Base-by-base conservation (phyloP, 2,113 vertebrate genomes). In the crab-eating macaque (Macaca fascicularis) region DNA sequence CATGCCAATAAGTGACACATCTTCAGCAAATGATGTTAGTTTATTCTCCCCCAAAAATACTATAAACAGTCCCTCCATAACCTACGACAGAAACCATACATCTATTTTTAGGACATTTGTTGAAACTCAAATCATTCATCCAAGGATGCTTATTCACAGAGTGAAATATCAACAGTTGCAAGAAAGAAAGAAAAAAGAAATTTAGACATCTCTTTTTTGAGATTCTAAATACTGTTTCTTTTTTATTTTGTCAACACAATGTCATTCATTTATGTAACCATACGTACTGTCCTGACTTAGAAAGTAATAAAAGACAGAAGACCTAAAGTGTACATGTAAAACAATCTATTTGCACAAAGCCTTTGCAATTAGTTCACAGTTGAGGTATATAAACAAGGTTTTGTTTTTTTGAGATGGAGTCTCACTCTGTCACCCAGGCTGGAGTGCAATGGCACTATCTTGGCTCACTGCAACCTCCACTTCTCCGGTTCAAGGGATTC, bases 211-310 rank as follows among this genome's bases (percentile, higher is more conserved):
- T 93, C 27, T 48, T 52, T 19, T 61, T 30, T 5, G 1, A 75
- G 82, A 32, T 32, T 89, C 75, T 50, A 3, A 43, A 43, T 3
- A 22, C 80, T 1, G 1, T 38, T 67, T 38, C 57, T 78, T 25
- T 11, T 9, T 32, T 27, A 0, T 25, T 50, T 80, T 25, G 19
- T 75, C 64, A 50, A 35, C 2, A 17, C 13, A 48, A 0, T 1
- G 2, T 6, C 32, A 50, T 70, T n/a, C 35, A 40, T 80, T 90
- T 17, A 32, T 30, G 19, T 69, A 67, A 86, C 61, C 50, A 9
- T 11, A 25, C 35, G 19, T 45, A 67, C 35, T n/a, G 0, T 80
- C 57, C 55, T 48, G 43, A 81, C 50, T 55, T 67, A 11, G 3
- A 50, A 82, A 50, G 35, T 30, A 11, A 1, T 8, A 13, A 38